Base-by-base conservation (phyloP, 2,113 vertebrate species). In the Mus pahari region DNA sequence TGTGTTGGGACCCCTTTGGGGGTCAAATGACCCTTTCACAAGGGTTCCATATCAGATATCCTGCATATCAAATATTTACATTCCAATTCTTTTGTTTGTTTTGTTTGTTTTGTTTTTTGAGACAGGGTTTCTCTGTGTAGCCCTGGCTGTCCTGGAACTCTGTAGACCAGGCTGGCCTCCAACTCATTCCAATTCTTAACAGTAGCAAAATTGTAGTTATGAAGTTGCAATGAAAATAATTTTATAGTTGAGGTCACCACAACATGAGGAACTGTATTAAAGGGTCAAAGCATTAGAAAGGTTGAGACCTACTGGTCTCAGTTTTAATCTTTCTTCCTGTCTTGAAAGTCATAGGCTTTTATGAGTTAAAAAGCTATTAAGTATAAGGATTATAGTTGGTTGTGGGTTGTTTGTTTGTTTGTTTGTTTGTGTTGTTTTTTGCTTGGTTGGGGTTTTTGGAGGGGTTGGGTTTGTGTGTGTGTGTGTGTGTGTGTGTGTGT, bases 301-400 rank as follows among this genome's bases (percentile, higher is more conserved):
- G 68, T 19, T 36, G 68, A 71, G 16, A 71, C 1, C 5, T 14
- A 70, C 14, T 70, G 33, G n/a, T 73, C 78, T 58, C 5, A 3
- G 28, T 90, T 97, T 82, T 71, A 66, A 3, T 64, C 20, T 92
- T 7, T 90, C 14, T 14, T 92, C 36, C 6, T 94, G 33, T 73
- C 60, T 50, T 94, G 83, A 86, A 73, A 91, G 48, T 83, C 31
- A 48, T 48, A 39, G 58, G 1, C 33, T 86, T 90, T 90, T 82
- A n/a, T 66, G 42, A 90, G 64, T 53, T 88, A 68, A 83, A 94
- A 95, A 94, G 62, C 42, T 82, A 0, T 75, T 93, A 74, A 39
- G n/a, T 84, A 0, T 74, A 53, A 55, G 24, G 64, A 74, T 70
- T 84, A 45, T 45, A 14, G 11, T 68, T 73, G 55, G 24, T 16